Evolutionary conservation across 2,888 invertebrate species (phyloP), one percentile per base, ranked within the genome.

Genomic region (Eupeodes latifasciatus): DNA sequence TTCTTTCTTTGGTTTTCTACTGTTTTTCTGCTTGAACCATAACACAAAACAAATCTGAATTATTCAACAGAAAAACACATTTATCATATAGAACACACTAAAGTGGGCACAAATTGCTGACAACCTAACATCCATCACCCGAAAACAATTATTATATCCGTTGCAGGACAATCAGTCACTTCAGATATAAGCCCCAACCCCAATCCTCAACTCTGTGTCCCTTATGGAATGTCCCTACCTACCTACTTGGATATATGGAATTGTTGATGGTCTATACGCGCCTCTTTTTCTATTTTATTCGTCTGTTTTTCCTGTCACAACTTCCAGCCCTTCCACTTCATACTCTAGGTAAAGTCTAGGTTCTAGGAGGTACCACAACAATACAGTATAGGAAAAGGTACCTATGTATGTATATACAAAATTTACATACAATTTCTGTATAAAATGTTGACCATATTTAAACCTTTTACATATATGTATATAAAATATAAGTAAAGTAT

Each of bases 61-160:
- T 44, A 71, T 71, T 71, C 14, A 71, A 55, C 55, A 91, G 91
- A 92, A 91, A 91, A 92, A 91, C 91, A 91, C 91, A 90, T 92
- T 91, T 91, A 91, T 89, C 91, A 91, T 90, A 90, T 82, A 66
- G 40, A 40, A 40, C 40, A 66, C 89, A 72, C 7, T 69, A 66
- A 76, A 44, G 19, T 75, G 44, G 62, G 47, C 53, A 69, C 69
- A 51, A 53, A 78, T 81, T 74, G 27, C 69, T 87, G 89, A 77
- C 87, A 89, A 71, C 64, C 55, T 53, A 51, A 71, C 19, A 82
- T 61, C 86, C 71, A 76, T 76, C 69, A 85, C 76, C 59, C 36
- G 74, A 66, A 80, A 57, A 66, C 84, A 77, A 87, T 84, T 81
- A 87, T 72, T 81, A 84, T 72, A 77, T 81, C 72, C 80, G 53